These are phyloP conservation scores for Serripes groenlandicus DNA, from an alignment of 2,888 invertebrate genomes.

Conservation along the genomic window DNA sequence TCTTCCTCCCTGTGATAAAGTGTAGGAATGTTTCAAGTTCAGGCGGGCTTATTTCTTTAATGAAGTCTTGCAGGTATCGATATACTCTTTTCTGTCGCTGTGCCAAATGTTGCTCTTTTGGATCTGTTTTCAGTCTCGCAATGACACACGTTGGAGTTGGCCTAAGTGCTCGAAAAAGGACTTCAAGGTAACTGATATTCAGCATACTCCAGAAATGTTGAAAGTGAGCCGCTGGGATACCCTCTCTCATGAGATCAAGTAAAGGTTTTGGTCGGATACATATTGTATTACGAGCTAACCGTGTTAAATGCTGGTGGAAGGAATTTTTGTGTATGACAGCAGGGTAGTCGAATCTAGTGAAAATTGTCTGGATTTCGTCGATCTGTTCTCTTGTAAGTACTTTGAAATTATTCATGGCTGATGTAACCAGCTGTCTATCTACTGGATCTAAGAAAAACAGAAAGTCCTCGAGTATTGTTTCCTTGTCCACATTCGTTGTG, in stretches of 20 bases:
- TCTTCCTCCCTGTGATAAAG: conserved; percentile 61
- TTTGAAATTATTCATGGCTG: conserved; percentile 41
- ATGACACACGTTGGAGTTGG: conserved; percentile 59
- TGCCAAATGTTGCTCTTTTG: conserved; percentile 6
- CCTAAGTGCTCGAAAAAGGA: conserved; percentile 50
- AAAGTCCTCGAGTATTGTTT: conserved; percentile 57
- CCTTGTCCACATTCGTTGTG: conserved; percentile 55
- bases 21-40: conserved; percentile 60
- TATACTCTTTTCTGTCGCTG: conserved; percentile 28
- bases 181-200: conserved; percentile 39
- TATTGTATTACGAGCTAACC: conserved; percentile 53
- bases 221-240: conserved; percentile 56
- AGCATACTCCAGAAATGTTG: conserved; percentile 61
- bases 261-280: conserved; percentile 57
- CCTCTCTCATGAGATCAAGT: conserved; percentile 53
- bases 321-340: conserved; percentile 39
- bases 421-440: conserved; percentile 43
- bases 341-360: conserved; percentile 54
- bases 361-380: conserved; percentile 47
- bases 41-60: conserved; percentile 39
- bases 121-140: conserved; percentile 49
- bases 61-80: conserved; percentile 50
- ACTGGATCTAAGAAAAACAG: conserved; percentile 52
- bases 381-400: conserved; percentile 41
- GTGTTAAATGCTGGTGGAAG: conserved; percentile 50